phyloP scores from a whole-genome alignment of 2,113 vertebrate species.

The Sturnira hondurensis region DNA sequence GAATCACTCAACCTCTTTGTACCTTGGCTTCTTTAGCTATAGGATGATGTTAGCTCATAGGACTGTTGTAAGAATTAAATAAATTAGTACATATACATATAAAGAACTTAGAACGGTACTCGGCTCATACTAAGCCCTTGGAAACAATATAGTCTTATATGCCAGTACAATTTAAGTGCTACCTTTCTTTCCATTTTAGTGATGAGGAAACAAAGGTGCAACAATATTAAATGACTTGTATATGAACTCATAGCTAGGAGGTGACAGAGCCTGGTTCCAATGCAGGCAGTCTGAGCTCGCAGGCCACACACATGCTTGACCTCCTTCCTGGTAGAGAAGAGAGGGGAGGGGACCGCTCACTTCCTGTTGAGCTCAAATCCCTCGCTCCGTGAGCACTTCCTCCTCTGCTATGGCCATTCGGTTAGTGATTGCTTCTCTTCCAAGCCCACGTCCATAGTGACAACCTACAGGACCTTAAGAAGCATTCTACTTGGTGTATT shows the following conservation, averaged over 20 bases:
- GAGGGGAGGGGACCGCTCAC: neutral
- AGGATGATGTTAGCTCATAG: neutral
- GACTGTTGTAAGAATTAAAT: neutral
- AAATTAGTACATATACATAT: neutral
- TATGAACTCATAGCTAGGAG: neutral
- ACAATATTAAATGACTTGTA: neutral
- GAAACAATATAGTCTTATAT: neutral
- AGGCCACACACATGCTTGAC: neutral
- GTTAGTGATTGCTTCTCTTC: neutral
- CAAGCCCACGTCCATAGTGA: neutral
- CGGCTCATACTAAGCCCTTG: neutral
- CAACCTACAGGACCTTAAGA: neutral
- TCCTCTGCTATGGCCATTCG: neutral
- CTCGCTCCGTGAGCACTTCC: neutral
- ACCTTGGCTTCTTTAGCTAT: neutral
- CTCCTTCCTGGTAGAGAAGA: neutral
- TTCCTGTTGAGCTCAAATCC: neutral
- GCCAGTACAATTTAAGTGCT: neutral
- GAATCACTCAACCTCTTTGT: neutral
- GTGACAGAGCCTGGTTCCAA: neutral
- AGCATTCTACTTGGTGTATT: neutral
- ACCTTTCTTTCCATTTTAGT: neutral
- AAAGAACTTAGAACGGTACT: neutral
- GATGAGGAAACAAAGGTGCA: neutral
- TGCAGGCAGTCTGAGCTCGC: neutral